Evolutionary conservation across 1,140 invertebrate genomes (phyloP), one percentile per base, ranked within the genome.

Genomic region (Drosophila pachea): DNA sequence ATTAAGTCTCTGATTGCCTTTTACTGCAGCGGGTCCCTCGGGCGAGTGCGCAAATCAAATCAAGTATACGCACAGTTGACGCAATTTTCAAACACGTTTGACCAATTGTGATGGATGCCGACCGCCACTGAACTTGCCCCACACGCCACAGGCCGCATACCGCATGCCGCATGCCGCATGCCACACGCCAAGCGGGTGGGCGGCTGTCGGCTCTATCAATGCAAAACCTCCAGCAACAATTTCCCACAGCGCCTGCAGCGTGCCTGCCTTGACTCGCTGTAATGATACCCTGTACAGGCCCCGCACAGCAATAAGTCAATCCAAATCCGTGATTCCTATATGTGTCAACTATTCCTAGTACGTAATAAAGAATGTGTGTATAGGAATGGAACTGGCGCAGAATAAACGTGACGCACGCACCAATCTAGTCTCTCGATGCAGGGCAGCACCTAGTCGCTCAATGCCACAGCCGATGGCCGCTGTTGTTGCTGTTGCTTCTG

Each of bases 51-150:
- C 29, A 64, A 73, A 54, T 43, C 12, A 14, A 38, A 38, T 66
- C 35, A 5, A 54, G 63, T 16, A 71, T 59, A 71, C 68, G 63
- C 68, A 67, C 29, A 16, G 59, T 58, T 22, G 38, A 16, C 61
- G 50, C n/a, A 64, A 52, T 58, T 71, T 43, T 31, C 43, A 70
- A 66, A 12, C 5, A 4, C 22, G 22, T 32, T 40, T 47, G 35
- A 47, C 22, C 38, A 31, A 36, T 63, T 49, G 29, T 66, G 61
- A 75, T 64, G 74, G 49, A 74, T 83, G 66, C n/a, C 22, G 22
- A 22, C 69, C 73, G 78, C 74, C 78, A 82, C 67, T 82, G 78
- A 82, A 82, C 78, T 82, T 78, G 78, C 66, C 48, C 60, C 43
- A 42, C 60, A 38, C 35, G 9, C 14, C 40, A 42, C 12, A 43